A percentile compares a stretch with the other conserved stretches of the same genome.
phyloP scores from a whole-genome alignment of 2,797 vertebrate genomes.

The Serranus cabrilla region DNA sequence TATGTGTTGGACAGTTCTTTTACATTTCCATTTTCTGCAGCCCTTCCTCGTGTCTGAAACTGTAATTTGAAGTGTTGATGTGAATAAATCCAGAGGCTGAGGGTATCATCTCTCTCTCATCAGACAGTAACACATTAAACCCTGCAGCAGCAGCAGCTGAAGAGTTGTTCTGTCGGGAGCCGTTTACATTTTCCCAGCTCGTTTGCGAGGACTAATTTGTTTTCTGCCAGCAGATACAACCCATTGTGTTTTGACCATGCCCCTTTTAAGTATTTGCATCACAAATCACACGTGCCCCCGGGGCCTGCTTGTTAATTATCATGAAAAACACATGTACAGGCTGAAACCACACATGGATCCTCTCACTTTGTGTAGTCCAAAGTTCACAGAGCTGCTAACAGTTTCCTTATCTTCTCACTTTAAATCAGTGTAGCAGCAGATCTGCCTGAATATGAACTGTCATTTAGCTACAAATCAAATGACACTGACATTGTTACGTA shows the following conservation, averaged over 20 bases:
- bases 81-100: not conserved
- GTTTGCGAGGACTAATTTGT: conserved; percentile 9
- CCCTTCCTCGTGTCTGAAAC: not conserved
- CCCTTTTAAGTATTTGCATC: conserved; percentile 59
- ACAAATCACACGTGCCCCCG: conserved; percentile 40
- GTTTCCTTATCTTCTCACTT: not conserved
- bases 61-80: not conserved
- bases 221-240: conserved; percentile 16
- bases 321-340: conserved; percentile 25
- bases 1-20: too few species aligned
- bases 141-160: not conserved
- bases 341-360: conserved; percentile 1
- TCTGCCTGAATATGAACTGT: not conserved
- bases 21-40: too few species aligned
- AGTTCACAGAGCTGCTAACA: conserved; percentile 18
- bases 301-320: conserved; percentile 30
- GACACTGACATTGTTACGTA: not conserved
- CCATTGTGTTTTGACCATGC: conserved; percentile 25
- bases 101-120: not conserved
- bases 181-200: not conserved
- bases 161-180: not conserved
- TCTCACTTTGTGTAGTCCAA: not conserved
- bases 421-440: not conserved
- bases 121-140: not conserved
- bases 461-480: accelerated